Evolutionary conservation across 2,113 vertebrate genomes (phyloP), one percentile per base, ranked within the genome.

Genomic region (Caranx melampygus): DNA sequence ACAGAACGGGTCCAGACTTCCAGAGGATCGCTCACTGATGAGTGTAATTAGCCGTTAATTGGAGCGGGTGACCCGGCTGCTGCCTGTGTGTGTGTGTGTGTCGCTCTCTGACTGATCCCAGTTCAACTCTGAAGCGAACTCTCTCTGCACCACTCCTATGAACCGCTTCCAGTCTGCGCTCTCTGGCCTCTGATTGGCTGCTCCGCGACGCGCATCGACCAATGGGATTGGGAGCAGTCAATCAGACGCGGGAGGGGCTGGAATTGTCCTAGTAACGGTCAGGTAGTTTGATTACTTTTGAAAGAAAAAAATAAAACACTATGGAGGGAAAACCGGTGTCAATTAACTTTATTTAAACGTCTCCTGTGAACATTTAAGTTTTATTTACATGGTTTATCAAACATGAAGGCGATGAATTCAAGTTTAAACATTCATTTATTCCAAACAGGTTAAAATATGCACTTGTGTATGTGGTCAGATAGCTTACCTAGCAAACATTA

Each of bases 101-200:
- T 3, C 44, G 0, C 62, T 26, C 62, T 47, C n/a, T 2, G 18
- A 63, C 72, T 14, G 14, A 18, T 44, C 62, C 77, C 37, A 37
- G 13, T 64, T 49, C 54, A n/a, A n/a, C 63, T 83, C 82, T 90
- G 86, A 66, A 4, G 35, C 6, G 2, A 7, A 54, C 21, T 1
- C 40, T 0, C 57, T 0, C 1, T 26, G 75, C 51, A 31, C 20
- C 83, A 0, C 83, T 73, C 61, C 80, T 92, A 84, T 54, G 78
- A 88, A 8, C 35, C 51, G 54, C 72, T 0, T 0, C 26, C 26
- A 7, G 61, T 10, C 63, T 9, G 62, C 21, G 64, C 49, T 58
- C 59, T 11, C 51, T 14, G 59, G 0, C 1, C 55, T 59, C 77
- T 67, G 87, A 93, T 91, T 92, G 89, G 91, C 78, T 66, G 75